These are phyloP conservation scores for Empis stercorea DNA, from an alignment of 2,888 invertebrate species.

Conservation along the genomic window DNA sequence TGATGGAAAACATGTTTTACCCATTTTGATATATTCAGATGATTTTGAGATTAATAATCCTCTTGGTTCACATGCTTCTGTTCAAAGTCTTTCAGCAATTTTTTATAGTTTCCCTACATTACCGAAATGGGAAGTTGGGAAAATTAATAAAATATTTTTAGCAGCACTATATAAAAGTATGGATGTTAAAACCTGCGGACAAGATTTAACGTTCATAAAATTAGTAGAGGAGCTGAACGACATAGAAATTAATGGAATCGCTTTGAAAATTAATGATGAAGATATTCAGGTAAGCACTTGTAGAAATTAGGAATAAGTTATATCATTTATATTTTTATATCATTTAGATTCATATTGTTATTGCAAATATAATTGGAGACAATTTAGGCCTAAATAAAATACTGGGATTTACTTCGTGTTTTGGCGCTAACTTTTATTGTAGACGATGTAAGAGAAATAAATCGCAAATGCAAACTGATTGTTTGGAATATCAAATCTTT, in stretches of 20 bases:
- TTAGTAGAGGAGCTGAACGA: constrained; percentile 4
- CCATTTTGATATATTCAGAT: background rate
- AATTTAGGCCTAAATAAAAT: constrained; percentile 10
- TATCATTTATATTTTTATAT: too few species aligned
- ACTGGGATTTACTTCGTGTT: constrained; percentile 7
- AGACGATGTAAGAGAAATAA: constrained; percentile 6
- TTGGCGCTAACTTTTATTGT: constrained; percentile 7
- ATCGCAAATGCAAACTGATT: background rate
- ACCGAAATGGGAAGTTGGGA: too few species aligned
- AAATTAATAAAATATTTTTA: background rate
- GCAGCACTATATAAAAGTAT: background rate
- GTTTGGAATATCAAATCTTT: background rate
- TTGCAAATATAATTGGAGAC: constrained; percentile 7
- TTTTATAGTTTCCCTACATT: background rate
- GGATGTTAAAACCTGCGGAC: constrained; percentile 8
- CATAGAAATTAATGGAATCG: constrained; percentile 1
- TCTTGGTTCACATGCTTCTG: background rate
- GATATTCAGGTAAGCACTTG: constrained; percentile 1
- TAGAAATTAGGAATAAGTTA: too few species aligned
- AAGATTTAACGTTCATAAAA: constrained; percentile 3
- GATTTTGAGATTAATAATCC: background rate
- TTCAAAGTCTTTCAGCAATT: background rate
- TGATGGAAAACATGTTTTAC: background rate
- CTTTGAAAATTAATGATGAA: constrained; percentile 2
- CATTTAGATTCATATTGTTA: background rate